Evolutionary conservation across 2,888 invertebrate genomes (phyloP), one percentile per base, ranked within the genome.

Genomic region (Plagodis dolabraria): DNA sequence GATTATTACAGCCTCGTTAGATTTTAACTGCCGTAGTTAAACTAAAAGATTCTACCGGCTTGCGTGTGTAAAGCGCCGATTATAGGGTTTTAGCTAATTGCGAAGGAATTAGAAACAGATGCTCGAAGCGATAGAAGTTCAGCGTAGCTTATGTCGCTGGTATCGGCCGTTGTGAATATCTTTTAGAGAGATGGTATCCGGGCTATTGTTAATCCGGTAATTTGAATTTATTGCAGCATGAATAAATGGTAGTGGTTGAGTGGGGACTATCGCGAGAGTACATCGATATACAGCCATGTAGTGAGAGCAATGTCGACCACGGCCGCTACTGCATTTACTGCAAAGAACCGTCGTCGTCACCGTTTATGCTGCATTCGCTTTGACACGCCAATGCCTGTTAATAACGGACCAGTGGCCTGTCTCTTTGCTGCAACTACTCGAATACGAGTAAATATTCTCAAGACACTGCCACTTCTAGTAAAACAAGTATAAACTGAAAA

Each of bases 191-290:
- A 91, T 92, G 82, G 77, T 90, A 93, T 92, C 92, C 89, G 68
- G 80, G 84, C 86, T 91, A 92, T 92, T 92, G 92, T 92, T 91
- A 91, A 92, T 92, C 89, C 92, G 78, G 92, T 93, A 93, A 93
- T 93, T 93, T 92, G 92, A 93, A 93, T 93, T 93, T 93, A 93
- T 93, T 92, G 90, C 92, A 80, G 80, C 85, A 84, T 88, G 90
- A 87, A 90, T 90, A 91, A 91, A 92, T 89, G 87, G 90, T 88
- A 79, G 79, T 79, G 82, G 73, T 74, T 67, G 69, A 75, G 72
- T 45, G 77, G 77, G 71, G 84, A 87, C 86, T 91, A 90, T 91
- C 90, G 77, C 76, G 75, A 69, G 74, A 72, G 80, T 87, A 82
- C 79, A 91, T 89, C 91, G 87, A 85, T 80, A 82, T 77, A 80